Evolutionary conservation across 2,888 invertebrate genomes (phyloP), one percentile per base, ranked within the genome.

Genomic region (Hedya salicella): DNA sequence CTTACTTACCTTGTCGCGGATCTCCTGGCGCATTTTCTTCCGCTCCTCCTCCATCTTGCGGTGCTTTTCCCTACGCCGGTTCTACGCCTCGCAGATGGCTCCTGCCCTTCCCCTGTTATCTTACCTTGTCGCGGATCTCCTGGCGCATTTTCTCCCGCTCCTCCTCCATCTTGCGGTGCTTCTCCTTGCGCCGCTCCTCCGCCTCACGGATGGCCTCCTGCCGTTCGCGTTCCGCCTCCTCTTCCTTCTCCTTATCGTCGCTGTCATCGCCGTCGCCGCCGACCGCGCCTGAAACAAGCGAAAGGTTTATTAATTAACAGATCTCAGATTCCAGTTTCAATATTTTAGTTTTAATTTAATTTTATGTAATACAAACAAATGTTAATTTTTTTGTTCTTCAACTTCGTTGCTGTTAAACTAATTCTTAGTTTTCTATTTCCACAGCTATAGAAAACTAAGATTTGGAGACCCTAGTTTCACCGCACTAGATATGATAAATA

Each of bases 131-230:
- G 92, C 99, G 95, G 91, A 99, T 99, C 92, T 98, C 98, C 93
- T 99, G 98, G 86, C 99, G 95, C 98, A 99, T 98, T 93, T 97
- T 98, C 93, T 99, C 99, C 75, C 99, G 94, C 91, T 99, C 99
- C 85, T 98, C 98, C 92, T 99, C 99, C 98, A 99, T 98, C 94
- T 99, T 99, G 85, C 99, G 96, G 92, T 99, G 99, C 92, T 99
- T 99, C 93, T 99, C 99, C 95, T 99, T 98, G 90, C 99, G 95
- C 81, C 98, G 94, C 78, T 99, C 99, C 91, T 99, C 99, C 68
- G 98, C 98, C 92, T 99, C 99, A 78, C 96, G 94, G 93, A 99
- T 97, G 82, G 99, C 99, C 91, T 99, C 99, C 91, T 97, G 96
- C 83, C 99, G 95, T 89, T 99, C 99, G 86, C 98, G 96, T 94